A percentile compares a stretch with the other conserved stretches of the same genome.
Conservation (phyloP, 2,113 vertebrate genomes). For the Cyprinodon variegatus region DNA sequence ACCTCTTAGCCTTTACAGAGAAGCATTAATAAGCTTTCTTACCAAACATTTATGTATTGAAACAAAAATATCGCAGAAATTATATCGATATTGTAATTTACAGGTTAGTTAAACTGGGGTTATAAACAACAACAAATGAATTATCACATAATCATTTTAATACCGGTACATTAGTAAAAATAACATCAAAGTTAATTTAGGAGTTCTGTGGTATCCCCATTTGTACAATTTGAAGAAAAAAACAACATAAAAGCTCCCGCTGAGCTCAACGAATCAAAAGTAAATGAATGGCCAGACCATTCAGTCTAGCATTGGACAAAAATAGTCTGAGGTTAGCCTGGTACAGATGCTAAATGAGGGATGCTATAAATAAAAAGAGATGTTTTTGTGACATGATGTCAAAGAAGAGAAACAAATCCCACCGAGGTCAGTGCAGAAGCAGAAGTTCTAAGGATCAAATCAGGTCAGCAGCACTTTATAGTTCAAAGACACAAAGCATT, state of each 20-base stretch:
- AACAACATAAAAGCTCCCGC: not conserved
- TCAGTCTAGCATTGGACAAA: constrained; percentile 34
- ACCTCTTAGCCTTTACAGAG: too few species aligned
- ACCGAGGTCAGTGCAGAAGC: constrained; percentile 21
- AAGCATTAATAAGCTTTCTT: too few species aligned
- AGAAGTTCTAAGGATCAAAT: constrained; percentile 1
- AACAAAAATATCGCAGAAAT: too few species aligned
- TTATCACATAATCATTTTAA: constrained; percentile 12
- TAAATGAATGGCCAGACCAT: constrained; percentile 17
- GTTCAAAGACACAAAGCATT: constrained; percentile 3
- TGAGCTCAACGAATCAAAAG: constrained; percentile 5
- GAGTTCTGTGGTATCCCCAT: constrained; percentile 12
- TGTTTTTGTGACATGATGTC: constrained; percentile 36
- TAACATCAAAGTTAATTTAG: constrained; percentile 10
- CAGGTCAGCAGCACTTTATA: not conserved
- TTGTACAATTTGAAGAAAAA: not conserved
- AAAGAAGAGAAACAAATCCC: constrained; percentile 41
- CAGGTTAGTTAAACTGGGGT: too few species aligned
- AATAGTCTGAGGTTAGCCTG: constrained; percentile 45
- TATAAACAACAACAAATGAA: too few species aligned
- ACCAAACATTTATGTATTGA: too few species aligned
- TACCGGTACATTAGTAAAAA: constrained; percentile 24
- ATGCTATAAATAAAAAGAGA: constrained; percentile 59
- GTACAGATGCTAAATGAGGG: constrained; percentile 52
- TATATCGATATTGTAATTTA: too few species aligned